Evolutionary conservation across 2,888 invertebrate genomes (phyloP), one percentile per base, ranked within the genome.

Genomic region (Operophtera brumata): DNA sequence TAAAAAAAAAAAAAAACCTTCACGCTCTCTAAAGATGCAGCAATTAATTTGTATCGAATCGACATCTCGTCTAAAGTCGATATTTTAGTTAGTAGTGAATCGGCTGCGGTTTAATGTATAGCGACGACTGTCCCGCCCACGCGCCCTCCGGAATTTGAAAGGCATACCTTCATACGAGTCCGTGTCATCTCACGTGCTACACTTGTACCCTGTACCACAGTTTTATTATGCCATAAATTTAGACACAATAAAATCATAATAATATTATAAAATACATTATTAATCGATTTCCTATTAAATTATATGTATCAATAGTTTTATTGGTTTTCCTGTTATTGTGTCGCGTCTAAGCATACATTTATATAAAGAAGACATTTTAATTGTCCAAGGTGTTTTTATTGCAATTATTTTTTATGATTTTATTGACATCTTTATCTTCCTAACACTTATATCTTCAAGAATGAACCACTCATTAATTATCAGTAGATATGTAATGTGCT

Each of bases 61-160:
- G 40, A 44, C 43, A 40, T 56, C 39, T 44, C 46, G 54, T 54
- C 44, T 59, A 57, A 45, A 40, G 14, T 43, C 47, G 39, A 46
- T 56, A 48, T 58, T 20, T 3, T 40, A 54, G 57, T 43, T 56
- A 49, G 56, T 46, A 54, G 44, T 48, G 34, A 32, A 26, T 54
- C 50, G 45, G 52, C 54, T 55, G 61, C 54, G 49, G 57, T 55
- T 54, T 46, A 58, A 51, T 52, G 56, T 45, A 37, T 67, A 73
- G 74, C 72, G 75, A 73, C 77, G 78, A 76, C 77, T 73, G 73
- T 46, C 46, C 77, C 82, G 69, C 89, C 86, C 84, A 86, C 89
- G 80, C 84, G 67, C 59, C 59, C 65, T 70, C 78, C 74, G 88
- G 89, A 87, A 89, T 89, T 89, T 75, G 86, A 89, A 88, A 87